phyloP scores from a whole-genome alignment of 2,797 vertebrate species.

The Oryzias dopingdopingensis region DNA sequence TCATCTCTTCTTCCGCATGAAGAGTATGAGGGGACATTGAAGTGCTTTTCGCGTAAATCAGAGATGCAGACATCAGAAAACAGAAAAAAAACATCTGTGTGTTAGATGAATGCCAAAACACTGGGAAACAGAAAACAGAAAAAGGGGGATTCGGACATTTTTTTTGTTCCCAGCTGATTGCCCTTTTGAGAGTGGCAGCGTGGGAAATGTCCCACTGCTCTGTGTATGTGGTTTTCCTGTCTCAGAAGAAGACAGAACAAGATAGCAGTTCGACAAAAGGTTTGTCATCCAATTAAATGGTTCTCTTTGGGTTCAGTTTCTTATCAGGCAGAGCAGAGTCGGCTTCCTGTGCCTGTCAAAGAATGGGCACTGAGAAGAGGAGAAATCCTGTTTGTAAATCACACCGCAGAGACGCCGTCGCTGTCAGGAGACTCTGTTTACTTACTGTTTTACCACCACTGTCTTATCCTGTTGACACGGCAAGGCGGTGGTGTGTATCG shows the following conservation, averaged over 20 bases:
- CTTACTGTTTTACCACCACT: slow-evolving; percentile 67
- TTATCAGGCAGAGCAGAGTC: slow-evolving; percentile 67
- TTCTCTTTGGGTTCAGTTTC: slow-evolving; percentile 39
- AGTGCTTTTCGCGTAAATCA: slow-evolving; percentile 27
- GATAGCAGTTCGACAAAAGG: slow-evolving; percentile 37
- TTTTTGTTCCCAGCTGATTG: slow-evolving; percentile 18
- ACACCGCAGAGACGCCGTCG: slow-evolving; percentile 50
- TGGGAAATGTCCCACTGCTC: slow-evolving; percentile 44
- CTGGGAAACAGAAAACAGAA: slow-evolving; percentile 13
- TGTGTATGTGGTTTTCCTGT: slow-evolving; percentile 40
- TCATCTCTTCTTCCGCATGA: slow-evolving; percentile 23
- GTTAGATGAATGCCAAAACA: slow-evolving; percentile 19
- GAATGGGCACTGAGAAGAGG: slow-evolving; percentile 56
- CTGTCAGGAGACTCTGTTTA: slow-evolving; percentile 67
- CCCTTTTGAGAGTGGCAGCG: slow-evolving; percentile 32
- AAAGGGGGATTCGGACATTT: slow-evolving; percentile 7
- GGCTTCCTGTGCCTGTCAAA: slow-evolving; percentile 64
- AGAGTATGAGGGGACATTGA: slow-evolving; percentile 9
- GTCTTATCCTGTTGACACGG: slow-evolving; percentile 69
- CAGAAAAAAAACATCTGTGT: slow-evolving; percentile 14
- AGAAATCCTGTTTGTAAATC: slow-evolving; percentile 76
- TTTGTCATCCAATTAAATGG: slow-evolving; percentile 32
- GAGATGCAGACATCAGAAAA: slow-evolving; percentile 26
- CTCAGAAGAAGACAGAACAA: slow-evolving; percentile 42
- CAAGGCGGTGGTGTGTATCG: slow-evolving; percentile 34